phyloP scores from a whole-genome alignment of 2,888 invertebrate species.

The Ariolimax columbianus region DNA sequence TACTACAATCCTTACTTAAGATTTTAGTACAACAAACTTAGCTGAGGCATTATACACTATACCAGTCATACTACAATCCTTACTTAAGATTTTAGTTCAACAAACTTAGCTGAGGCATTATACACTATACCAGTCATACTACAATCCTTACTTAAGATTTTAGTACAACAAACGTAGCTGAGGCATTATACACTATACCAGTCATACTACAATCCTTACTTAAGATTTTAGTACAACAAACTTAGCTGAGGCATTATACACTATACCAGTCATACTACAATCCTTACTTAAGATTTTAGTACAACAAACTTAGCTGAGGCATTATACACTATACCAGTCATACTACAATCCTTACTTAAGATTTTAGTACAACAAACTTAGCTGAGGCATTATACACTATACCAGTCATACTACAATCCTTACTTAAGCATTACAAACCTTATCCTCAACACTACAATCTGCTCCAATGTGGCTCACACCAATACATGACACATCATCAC shows the following conservation, averaged over 20 bases:
- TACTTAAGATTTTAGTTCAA: neutral
- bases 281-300: neutral
- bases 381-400: neutral
- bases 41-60: neutral
- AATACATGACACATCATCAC: conserved; percentile 47
- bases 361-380: too few species aligned
- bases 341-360: neutral
- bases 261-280: neutral
- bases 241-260: neutral
- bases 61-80: neutral
- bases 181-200: neutral
- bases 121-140: neutral
- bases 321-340: neutral
- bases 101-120: too few species aligned
- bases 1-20: neutral
- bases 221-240: too few species aligned
- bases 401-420: neutral
- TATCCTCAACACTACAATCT: conserved; percentile 48
- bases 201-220: neutral
- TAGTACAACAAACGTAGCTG: too few species aligned
- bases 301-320: neutral
- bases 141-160: neutral
- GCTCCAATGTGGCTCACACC: conserved; percentile 49
- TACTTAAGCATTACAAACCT: conserved; percentile 20
- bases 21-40: neutral